Conservation (phyloP, 2,113 vertebrate species). For the Austrofundulus limnaeus region DNA sequence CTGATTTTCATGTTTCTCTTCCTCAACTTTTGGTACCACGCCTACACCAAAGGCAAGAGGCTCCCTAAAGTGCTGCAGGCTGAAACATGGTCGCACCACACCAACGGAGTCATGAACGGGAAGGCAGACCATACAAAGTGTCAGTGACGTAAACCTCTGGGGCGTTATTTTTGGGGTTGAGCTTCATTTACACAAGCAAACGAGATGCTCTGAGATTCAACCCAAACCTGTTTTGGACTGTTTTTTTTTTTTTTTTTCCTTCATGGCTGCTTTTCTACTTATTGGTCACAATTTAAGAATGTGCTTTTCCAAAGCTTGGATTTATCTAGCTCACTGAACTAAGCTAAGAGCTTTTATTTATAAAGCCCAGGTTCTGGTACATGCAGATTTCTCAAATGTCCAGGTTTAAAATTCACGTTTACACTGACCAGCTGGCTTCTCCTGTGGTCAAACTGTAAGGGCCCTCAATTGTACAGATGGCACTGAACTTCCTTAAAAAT, state of each 20-base stretch:
- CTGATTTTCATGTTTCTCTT: conserved; percentile 91
- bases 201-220: conserved; percentile 12
- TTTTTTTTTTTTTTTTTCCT: not conserved
- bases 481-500: conserved; percentile 9
- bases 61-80: conserved; percentile 86
- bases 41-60: conserved; percentile 93
- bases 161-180: conserved; percentile 1
- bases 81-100: conserved; percentile 77
- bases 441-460: conserved; percentile 2
- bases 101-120: conserved; percentile 83
- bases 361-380: conserved; percentile 28
- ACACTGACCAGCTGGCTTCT: conserved; percentile 6
- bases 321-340: conserved; percentile 37
- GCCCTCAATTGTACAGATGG: conserved; percentile 6
- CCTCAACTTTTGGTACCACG: conserved; percentile 96
- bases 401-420: not conserved
- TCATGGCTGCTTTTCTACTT: conserved; percentile 38
- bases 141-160: conserved; percentile 41
- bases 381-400: not conserved
- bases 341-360: conserved; percentile 25
- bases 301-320: conserved; percentile 20
- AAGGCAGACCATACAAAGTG: conserved; percentile 68
- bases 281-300: conserved; percentile 57
- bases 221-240: conserved; percentile 4
- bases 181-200: conserved; percentile 27